Percentiles rank a stretch among this genome's conserved stretches.
These are phyloP conservation scores for Melitaea athalia DNA, from an alignment of 2,888 invertebrate genomes.

Conservation along the genomic window DNA sequence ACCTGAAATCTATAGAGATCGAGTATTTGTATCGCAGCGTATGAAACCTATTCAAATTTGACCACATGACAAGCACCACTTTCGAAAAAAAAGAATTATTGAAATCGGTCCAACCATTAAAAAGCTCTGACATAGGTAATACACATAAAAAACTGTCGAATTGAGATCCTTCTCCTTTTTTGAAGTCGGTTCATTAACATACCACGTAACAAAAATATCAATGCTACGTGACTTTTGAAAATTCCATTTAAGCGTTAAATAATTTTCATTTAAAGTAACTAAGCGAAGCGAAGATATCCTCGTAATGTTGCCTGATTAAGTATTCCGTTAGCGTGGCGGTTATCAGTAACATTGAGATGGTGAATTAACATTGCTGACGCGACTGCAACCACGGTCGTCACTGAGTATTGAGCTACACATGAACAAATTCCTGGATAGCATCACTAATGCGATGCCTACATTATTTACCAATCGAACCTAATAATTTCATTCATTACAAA, in stretches of 20 bases:
- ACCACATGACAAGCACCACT: too few species aligned
- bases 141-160: too few species aligned
- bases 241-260: neutral
- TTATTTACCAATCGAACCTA: slow-evolving; percentile 11
- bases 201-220: too few species aligned
- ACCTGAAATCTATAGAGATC: neutral
- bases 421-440: slow-evolving; percentile 42
- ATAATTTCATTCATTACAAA: neutral
- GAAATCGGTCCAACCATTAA: too few species aligned
- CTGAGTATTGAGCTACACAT: slow-evolving; percentile 39
- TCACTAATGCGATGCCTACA: slow-evolving; percentile 39
- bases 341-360: slow-evolving; percentile 53
- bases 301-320: slow-evolving; percentile 39
- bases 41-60: too few species aligned
- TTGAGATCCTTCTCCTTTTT: too few species aligned
- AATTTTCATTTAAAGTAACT: neutral
- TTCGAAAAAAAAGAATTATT: too few species aligned
- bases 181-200: too few species aligned
- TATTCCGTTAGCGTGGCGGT: slow-evolving; percentile 44
- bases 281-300: slow-evolving; percentile 37
- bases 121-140: too few species aligned
- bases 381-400: slow-evolving; percentile 58
- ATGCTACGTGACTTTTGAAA: too few species aligned
- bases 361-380: slow-evolving; percentile 67
- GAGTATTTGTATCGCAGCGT: too few species aligned